Base-by-base conservation (phyloP, 1,140 invertebrate genomes). In the Cyclargus thomasi region DNA sequence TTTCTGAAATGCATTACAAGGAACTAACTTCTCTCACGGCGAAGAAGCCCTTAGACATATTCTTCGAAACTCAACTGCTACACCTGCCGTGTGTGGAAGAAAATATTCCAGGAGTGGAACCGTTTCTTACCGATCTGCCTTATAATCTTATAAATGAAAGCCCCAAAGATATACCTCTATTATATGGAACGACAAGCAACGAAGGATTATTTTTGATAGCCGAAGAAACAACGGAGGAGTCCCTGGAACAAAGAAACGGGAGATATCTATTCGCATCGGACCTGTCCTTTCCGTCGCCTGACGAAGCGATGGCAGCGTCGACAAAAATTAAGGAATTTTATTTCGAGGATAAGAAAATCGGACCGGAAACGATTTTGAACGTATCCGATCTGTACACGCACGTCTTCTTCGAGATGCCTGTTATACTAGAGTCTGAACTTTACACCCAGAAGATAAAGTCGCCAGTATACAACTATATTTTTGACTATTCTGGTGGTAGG, bases 221-320 rank as follows among this genome's bases (percentile, higher is more conserved):
- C n/a, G 59, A 23, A 21, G 83, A 83, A 17, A 59, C 22, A 53
- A 79, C 75, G 6, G 74, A 83, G 21, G 76, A 81, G 65, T 72
- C 75, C 0, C 63, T 86, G 6, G 35, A 69, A 53, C 77, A 77
- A 64, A 83, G 79, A 72, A 80, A 88, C 63, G 72, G 71, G 7
- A 72, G 73, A 29, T 86, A 86, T 70, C 62, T 88, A 14, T 83
- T 88, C 67, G 85, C 88, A 7, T 86, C 84, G 35, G 88, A 90
- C 74, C 70, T 90, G 63, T 36, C 64, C 17, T 90, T 88, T 71
- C 53, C 74, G 23, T 70, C 75, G 18, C 75, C 83, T 53, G 53
- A 74, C 17, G 75, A 82, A 72, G 80, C 75, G 2, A 63, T 63
- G 1, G 21, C 20, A 1, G 64, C 68, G 47, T 79, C 81, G 11